phyloP scores from a whole-genome alignment of 1,140 invertebrate genomes.

The Chionoecetes opilio region DNA sequence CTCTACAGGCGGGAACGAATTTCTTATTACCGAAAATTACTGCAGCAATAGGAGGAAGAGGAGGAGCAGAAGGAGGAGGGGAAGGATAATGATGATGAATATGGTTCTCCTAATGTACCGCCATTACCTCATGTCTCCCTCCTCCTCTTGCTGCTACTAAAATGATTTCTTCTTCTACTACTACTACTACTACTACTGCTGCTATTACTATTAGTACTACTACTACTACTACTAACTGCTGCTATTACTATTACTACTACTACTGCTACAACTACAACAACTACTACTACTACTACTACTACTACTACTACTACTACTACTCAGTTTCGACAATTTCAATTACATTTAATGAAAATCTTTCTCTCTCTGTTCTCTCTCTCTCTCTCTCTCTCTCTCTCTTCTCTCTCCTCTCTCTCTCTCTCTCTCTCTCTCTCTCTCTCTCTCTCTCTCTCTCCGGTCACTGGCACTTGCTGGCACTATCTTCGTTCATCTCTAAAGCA shows the following conservation, averaged over 20 bases:
- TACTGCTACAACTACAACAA: background rate
- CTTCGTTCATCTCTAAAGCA: background rate
- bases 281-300: constrained; percentile 29
- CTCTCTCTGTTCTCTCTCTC: constrained; percentile 31
- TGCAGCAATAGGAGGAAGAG: background rate
- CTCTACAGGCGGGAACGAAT: too few species aligned
- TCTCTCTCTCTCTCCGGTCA: background rate
- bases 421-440: constrained; percentile 57
- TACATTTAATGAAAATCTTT: too few species aligned
- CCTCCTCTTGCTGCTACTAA: background rate
- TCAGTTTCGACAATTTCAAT: too few species aligned
- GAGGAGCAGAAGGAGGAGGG: background rate
- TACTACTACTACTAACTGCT: too few species aligned
- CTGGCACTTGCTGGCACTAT: background rate
- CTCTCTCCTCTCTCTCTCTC: constrained; percentile 47
- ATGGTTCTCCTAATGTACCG: too few species aligned
- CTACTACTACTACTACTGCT: background rate
- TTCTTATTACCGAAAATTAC: too few species aligned
- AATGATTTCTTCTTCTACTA: background rate
- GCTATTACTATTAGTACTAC: too few species aligned
- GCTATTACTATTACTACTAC: too few species aligned
- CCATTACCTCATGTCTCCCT: background rate
- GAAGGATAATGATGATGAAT: background rate
- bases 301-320: constrained; percentile 21
- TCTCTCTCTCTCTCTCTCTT: constrained; percentile 43